These are phyloP conservation scores for Mormyrus iriodes DNA, from an alignment of 2,113 vertebrate species.

Conservation along the genomic window DNA sequence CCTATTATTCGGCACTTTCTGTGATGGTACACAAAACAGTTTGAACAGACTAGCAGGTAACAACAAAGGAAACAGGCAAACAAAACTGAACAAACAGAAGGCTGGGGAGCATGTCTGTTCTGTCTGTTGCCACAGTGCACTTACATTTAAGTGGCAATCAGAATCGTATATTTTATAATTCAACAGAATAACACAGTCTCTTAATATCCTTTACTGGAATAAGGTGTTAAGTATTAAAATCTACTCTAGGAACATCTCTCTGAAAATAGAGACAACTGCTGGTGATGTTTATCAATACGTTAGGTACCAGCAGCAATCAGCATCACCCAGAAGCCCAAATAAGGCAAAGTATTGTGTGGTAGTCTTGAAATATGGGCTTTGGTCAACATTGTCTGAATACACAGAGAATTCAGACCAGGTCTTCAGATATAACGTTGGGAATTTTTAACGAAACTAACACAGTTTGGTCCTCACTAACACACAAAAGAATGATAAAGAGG, in stretches of 20 bases:
- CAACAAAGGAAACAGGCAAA: slow-evolving; percentile 1
- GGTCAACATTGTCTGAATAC: background rate
- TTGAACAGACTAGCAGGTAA: slow-evolving; percentile 7
- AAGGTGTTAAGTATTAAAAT: background rate
- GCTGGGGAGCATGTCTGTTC: background rate
- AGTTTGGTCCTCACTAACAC: background rate
- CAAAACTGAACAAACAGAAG: background rate
- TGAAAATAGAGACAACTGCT: background rate
- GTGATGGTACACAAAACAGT: background rate
- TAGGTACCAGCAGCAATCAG: background rate
- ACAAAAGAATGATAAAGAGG: background rate
- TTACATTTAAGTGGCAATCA: background rate
- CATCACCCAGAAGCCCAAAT: background rate
- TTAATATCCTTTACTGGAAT: slow-evolving; percentile 1
- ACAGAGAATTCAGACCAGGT: background rate
- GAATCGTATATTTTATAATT: slow-evolving; percentile 1
- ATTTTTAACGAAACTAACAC: background rate
- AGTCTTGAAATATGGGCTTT: background rate
- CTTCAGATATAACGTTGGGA: background rate
- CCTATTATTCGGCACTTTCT: background rate
- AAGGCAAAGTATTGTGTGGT: background rate
- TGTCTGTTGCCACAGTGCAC: background rate
- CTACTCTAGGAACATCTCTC: background rate
- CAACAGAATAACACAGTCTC: background rate
- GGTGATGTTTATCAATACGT: background rate